Conservation (phyloP, 2,797 vertebrate species). For the Hemibagrus guttatus region DNA sequence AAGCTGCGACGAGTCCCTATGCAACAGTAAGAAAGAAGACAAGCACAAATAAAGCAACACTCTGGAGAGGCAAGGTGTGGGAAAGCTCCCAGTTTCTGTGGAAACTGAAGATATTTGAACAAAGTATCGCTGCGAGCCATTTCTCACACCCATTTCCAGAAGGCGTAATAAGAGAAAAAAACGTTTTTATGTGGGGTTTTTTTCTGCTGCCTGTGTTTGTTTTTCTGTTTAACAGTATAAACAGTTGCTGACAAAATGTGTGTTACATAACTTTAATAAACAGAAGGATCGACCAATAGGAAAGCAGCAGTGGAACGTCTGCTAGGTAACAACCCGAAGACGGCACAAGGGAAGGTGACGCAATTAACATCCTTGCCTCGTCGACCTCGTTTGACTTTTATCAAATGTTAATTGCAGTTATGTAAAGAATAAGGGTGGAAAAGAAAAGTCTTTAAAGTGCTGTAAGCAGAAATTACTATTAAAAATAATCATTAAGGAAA, state of each 20-base stretch:
- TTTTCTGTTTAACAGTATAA: conserved; percentile 60
- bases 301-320: conserved; percentile 66
- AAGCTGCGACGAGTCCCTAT: conserved; percentile 17
- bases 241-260: conserved; percentile 54
- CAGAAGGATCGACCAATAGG: conserved; percentile 69
- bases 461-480: conserved; percentile 5
- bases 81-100: conserved; percentile 35
- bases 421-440: conserved; percentile 31
- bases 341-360: conserved; percentile 14
- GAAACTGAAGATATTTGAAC: conserved; percentile 50
- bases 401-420: conserved; percentile 38
- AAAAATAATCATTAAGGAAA: conserved; percentile 7
- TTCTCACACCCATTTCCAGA: conserved; percentile 30
- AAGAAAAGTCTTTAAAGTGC: conserved; percentile 22
- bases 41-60: conserved; percentile 45
- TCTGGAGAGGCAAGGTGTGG: conserved; percentile 25
- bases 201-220: conserved; percentile 36
- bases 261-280: conserved; percentile 65
- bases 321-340: conserved; percentile 72
- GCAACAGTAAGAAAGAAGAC: conserved; percentile 17
- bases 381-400: conserved; percentile 1
- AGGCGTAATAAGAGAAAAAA: conserved; percentile 18
- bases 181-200: too few relatives aligned
- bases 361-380: conserved; percentile 15
- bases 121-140: conserved; percentile 34